Percentiles rank a stretch among this genome's conserved stretches.
Evolutionary conservation across 1,140 invertebrate genomes (phyloP).

Genomic region (Triops cancriformis): DNA sequence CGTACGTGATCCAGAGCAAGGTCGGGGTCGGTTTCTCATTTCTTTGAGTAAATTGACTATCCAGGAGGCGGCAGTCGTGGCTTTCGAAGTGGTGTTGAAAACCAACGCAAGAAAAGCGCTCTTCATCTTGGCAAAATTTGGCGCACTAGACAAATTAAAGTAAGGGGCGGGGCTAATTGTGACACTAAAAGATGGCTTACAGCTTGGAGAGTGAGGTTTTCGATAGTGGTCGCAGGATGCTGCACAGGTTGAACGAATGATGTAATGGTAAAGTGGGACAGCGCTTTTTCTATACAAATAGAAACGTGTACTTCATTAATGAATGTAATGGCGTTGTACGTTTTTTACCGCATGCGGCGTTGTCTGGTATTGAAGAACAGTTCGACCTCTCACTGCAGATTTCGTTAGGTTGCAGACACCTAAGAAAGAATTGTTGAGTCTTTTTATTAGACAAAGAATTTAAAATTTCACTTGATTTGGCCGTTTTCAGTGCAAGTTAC

Average conservation of each 20-base stretch:
- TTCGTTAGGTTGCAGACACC: not conserved
- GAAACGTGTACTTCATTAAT: not conserved
- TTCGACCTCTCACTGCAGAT: not conserved
- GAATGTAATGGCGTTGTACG: not conserved
- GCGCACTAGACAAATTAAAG: conserved; percentile 22
- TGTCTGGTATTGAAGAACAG: not conserved
- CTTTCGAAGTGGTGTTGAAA: conserved; percentile 24
- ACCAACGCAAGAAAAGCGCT: conserved; percentile 19
- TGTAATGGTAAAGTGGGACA: not conserved
- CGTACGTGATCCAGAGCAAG: conserved; percentile 16
- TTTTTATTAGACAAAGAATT: not conserved
- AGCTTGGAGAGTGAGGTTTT: not conserved
- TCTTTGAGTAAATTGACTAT: conserved; percentile 6
- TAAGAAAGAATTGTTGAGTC: not conserved
- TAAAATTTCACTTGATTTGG: not conserved
- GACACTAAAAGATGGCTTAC: not conserved
- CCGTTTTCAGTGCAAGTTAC: not conserved
- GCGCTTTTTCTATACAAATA: not conserved
- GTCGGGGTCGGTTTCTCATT: not conserved
- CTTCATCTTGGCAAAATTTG: conserved; percentile 8
- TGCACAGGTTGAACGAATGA: not conserved
- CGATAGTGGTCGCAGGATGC: not conserved
- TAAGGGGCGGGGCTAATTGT: not conserved
- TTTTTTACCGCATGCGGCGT: not conserved
- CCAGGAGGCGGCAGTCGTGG: conserved; percentile 20